Conservation (phyloP, 1,140 invertebrate genomes). For the Micrasema minimum region DNA sequence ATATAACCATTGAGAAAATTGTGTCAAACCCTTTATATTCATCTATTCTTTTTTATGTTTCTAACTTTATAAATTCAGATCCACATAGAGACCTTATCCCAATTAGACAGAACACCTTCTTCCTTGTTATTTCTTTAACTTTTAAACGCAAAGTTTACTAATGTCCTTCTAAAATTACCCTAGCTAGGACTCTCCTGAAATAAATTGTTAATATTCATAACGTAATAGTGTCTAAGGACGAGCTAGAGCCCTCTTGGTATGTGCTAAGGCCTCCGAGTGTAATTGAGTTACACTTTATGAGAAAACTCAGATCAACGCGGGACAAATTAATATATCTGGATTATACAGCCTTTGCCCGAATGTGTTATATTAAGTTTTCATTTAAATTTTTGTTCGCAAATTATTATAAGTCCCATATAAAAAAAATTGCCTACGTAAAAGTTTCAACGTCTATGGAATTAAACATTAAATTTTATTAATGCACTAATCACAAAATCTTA, state of each 20-base stretch:
- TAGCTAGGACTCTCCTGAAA: not conserved
- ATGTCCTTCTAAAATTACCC: conserved; percentile 18
- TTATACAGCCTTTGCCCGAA: conserved; percentile 3
- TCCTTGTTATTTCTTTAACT: conserved; percentile 2
- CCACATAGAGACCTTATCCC: too few species aligned
- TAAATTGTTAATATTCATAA: conserved; percentile 41
- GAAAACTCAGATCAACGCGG: conserved; percentile 39
- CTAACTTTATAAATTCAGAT: too few species aligned
- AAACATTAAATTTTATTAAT: too few species aligned
- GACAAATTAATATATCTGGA: conserved; percentile 26
- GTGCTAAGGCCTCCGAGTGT: conserved; percentile 27
- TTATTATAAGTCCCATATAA: conserved; percentile 4
- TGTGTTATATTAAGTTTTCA: conserved; percentile 26
- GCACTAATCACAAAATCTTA: too few species aligned
- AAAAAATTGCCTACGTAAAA: not conserved
- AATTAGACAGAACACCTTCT: conserved; percentile 8
- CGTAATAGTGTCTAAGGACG: conserved; percentile 9
- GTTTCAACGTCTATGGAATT: too few species aligned
- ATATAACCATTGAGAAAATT: too few species aligned
- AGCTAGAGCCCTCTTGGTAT: conserved; percentile 1
- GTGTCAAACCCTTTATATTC: too few species aligned
- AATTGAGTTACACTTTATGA: conserved; percentile 35
- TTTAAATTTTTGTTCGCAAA: conserved; percentile 30
- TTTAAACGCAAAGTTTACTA: conserved; percentile 28
- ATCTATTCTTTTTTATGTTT: too few species aligned